A percentile compares a stretch with the other conserved stretches of the same genome.
Conservation (phyloP, 2,113 vertebrate species). For the Indicator maculatus region DNA sequence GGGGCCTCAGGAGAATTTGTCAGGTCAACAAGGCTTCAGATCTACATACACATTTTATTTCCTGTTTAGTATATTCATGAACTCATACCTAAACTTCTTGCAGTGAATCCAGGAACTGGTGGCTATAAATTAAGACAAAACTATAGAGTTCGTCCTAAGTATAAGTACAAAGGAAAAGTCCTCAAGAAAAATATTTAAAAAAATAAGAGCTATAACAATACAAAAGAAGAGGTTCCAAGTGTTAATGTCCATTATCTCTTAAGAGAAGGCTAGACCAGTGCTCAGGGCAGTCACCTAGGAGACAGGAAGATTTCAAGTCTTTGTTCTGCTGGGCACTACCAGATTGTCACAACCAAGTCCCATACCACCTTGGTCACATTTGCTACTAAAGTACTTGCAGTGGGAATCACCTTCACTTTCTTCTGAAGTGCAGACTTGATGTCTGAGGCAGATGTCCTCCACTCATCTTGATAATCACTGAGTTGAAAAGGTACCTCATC, state of each 20-base stretch:
- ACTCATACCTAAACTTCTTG: background rate
- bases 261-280: background rate
- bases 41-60: background rate
- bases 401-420: background rate
- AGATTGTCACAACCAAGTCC: background rate
- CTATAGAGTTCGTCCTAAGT: background rate
- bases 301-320: background rate
- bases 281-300: background rate
- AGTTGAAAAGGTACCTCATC: background rate
- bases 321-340: background rate
- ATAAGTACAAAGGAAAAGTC: background rate
- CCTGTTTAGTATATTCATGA: background rate
- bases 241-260: background rate
- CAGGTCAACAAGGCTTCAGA: background rate
- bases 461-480: background rate
- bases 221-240: background rate
- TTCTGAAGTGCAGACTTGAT: background rate
- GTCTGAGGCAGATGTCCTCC: background rate
- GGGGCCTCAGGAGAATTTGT: background rate
- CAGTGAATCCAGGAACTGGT: background rate
- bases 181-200: background rate
- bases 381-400: background rate
- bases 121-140: background rate
- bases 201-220: background rate
- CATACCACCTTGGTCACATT: background rate